Percentiles rank a stretch among this genome's conserved stretches.
phyloP scores from a whole-genome alignment of 2,888 invertebrate genomes.

The Torymus aiolomorphi region DNA sequence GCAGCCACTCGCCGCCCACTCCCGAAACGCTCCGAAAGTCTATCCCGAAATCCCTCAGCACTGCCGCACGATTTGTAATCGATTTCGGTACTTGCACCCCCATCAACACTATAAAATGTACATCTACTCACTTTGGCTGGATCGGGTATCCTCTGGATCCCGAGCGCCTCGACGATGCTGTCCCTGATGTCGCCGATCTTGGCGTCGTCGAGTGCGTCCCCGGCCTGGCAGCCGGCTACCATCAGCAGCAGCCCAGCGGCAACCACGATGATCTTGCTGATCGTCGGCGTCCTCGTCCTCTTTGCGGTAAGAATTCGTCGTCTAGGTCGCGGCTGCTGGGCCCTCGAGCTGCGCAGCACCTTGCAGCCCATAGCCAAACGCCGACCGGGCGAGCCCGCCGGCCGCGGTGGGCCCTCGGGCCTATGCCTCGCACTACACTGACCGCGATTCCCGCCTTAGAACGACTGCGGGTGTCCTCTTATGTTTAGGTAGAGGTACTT shows the following conservation, averaged over 20 bases:
- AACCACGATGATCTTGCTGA: not conserved
- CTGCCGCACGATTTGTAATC: too few species aligned
- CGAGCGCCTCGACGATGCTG: constrained; percentile 72
- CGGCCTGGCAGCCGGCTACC: constrained; percentile 8
- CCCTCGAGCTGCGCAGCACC: constrained; percentile 14
- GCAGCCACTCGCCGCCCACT: too few species aligned
- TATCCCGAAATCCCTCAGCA: too few species aligned
- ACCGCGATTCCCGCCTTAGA: too few species aligned
- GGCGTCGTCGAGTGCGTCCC: constrained; percentile 26
- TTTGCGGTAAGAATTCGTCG: not conserved
- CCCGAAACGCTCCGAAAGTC: too few species aligned
- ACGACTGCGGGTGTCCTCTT: too few species aligned
- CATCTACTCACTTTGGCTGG: constrained; percentile 68
- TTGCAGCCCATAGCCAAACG: constrained; percentile 52
- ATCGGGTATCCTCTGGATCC: constrained; percentile 72
- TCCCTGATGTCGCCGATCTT: constrained; percentile 62
- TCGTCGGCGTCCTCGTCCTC: not conserved
- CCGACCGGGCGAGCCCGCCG: not conserved
- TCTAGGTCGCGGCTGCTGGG: constrained; percentile 15
- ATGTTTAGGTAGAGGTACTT: too few species aligned
- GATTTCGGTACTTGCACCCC: too few species aligned
- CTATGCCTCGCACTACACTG: too few species aligned
- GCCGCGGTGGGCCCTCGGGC: not conserved
- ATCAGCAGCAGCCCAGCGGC: not conserved
- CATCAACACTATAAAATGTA: too few species aligned